A percentile compares a stretch with the other conserved stretches of the same genome.
Evolutionary conservation across 2,888 invertebrate species (phyloP).

Genomic region (Heliconius hortense): DNA sequence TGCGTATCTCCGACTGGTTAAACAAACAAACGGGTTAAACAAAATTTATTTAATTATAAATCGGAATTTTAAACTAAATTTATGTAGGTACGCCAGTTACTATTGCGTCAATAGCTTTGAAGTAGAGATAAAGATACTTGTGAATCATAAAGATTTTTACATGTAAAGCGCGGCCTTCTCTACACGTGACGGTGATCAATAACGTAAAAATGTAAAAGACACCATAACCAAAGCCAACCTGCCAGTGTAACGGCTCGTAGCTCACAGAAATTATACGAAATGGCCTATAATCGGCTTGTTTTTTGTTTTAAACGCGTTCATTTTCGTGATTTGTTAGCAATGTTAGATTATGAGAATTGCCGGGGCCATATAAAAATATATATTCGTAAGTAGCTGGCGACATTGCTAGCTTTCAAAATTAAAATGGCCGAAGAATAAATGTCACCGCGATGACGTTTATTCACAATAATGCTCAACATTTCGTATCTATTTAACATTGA

Average conservation of each 20-base stretch:
- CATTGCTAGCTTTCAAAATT: constrained; percentile 51
- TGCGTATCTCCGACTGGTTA: neutral
- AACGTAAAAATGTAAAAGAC: constrained; percentile 62
- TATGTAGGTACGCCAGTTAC: constrained; percentile 27
- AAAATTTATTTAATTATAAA: constrained; percentile 20
- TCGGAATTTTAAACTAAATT: constrained; percentile 33
- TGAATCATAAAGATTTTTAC: constrained; percentile 57
- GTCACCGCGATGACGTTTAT: constrained; percentile 63
- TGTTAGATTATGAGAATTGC: constrained; percentile 68
- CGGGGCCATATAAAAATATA: constrained; percentile 63
- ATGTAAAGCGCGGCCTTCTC: constrained; percentile 54
- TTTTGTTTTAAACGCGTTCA: constrained; percentile 71
- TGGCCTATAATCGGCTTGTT: constrained; percentile 77
- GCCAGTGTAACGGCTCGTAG: constrained; percentile 63
- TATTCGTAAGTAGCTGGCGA: constrained; percentile 54
- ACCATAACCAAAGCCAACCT: constrained; percentile 65
- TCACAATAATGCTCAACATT: constrained; percentile 59
- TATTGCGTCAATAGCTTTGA: constrained; percentile 45
- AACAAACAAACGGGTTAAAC: neutral
- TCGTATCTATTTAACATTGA: constrained; percentile 52
- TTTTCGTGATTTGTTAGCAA: constrained; percentile 75
- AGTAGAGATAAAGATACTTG: constrained; percentile 47
- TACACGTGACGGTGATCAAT: constrained; percentile 62
- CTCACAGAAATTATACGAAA: constrained; percentile 74
- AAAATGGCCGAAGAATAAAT: constrained; percentile 55